Base-by-base conservation (phyloP, 2,797 vertebrate species). In the Anguilla megastoma region DNA sequence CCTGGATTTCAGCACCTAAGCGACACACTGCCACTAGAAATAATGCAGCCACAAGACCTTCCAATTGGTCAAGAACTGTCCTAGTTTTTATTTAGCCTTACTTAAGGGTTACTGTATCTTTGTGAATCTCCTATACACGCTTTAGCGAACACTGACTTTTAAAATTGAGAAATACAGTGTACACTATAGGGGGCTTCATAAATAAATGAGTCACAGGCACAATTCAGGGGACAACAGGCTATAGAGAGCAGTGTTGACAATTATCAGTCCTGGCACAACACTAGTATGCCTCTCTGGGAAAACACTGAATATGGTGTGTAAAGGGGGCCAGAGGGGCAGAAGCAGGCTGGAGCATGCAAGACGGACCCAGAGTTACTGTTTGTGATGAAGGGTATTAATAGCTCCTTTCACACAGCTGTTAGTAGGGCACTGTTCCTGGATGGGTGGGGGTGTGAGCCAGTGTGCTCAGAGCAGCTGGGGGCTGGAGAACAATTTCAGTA, bases 331-430 rank as follows among this genome's bases (percentile, higher is more conserved):
- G 50, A 33, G 48, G 33, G 86, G 48, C 27, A 58, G 71, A 24
- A 50, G 45, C 58, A 86, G 56, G n/a, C 71, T 63, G 88, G 58
- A 48, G 14, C 50, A 9, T 0, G 27, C 85, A 87, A 88, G 86
- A 36, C 85, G 87, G 87, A 56, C 58, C 88, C 82, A 87, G 88
- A 85, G 60, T 83, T 21, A 88, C 86, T 60, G 83, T 90, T 86
- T 89, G 90, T 90, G 88, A 88, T 83, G 87, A 74, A 2, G 48
- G 54, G 86, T 94, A 94, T 93, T 92, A 93, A 94, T 93, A 93
- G 92, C 89, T 87, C 56, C 87, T 90, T 89, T 92, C 87, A 91
- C 88, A 85, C 88, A 90, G 88, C 90, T 92, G 90, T 88, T 90
- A 88, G 74, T 56, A 71, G 52, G 85, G 86, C 86, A 80, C 69